Evolutionary conservation across 2,888 invertebrate species (phyloP).

Genomic region (Siphlonurus alternatus): DNA sequence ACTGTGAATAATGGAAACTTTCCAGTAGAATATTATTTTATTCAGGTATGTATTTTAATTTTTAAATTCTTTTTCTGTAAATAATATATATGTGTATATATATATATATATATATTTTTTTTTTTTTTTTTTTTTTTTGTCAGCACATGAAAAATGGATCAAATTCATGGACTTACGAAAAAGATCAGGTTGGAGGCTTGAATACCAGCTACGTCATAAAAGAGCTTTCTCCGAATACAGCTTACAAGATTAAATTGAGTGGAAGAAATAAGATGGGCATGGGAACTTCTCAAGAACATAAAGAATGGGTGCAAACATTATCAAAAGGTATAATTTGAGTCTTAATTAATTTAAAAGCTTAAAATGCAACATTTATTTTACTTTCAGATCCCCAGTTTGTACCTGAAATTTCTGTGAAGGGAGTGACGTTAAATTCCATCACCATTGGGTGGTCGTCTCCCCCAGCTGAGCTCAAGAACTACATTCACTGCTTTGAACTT

Average conservation of each 20-base stretch:
- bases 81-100: background rate
- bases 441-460: conserved; percentile 67
- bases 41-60: conserved; percentile 25
- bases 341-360: background rate
- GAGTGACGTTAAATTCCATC: conserved; percentile 48
- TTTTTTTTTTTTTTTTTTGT: conserved; percentile 24
- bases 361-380: background rate
- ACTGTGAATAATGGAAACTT: conserved; percentile 60
- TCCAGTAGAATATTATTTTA: conserved; percentile 38
- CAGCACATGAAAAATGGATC: conserved; percentile 35
- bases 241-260: conserved; percentile 46
- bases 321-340: conserved; percentile 27
- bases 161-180: conserved; percentile 39
- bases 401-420: conserved; percentile 62
- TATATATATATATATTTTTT: background rate
- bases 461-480: conserved; percentile 41
- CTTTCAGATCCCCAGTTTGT: conserved; percentile 52
- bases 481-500: conserved; percentile 59
- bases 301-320: conserved; percentile 41
- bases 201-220: conserved; percentile 52
- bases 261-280: conserved; percentile 48
- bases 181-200: conserved; percentile 39
- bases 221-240: conserved; percentile 43
- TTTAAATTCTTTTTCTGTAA: background rate
- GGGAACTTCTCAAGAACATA: conserved; percentile 34